These are phyloP conservation scores for Amazonetta brasiliensis DNA, from an alignment of 2,797 vertebrate species.

Conservation along the genomic window DNA sequence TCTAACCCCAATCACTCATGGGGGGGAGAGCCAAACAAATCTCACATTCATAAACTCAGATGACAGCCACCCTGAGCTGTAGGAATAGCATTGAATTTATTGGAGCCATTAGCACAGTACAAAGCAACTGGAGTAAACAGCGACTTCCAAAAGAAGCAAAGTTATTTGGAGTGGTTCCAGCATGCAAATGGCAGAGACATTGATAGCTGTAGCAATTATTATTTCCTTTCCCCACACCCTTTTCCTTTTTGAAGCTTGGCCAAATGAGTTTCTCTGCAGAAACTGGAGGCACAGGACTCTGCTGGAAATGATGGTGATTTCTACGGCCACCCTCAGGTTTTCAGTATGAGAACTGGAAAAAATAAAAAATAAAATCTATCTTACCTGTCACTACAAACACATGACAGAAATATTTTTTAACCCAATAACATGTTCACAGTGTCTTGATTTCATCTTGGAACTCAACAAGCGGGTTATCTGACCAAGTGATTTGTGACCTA, in stretches of 20 bases:
- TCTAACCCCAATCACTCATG: neutral
- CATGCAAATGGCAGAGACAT: slow-evolving; percentile 8
- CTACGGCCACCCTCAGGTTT: neutral
- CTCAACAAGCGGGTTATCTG: neutral
- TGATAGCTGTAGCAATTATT: slow-evolving; percentile 42
- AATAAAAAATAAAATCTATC: neutral
- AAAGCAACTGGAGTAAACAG: slow-evolving; percentile 58
- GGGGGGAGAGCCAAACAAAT: slow-evolving; percentile 46
- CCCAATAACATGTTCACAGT: neutral
- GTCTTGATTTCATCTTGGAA: neutral
- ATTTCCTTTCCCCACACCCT: slow-evolving; percentile 32
- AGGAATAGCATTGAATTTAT: neutral
- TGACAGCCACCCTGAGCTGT: slow-evolving; percentile 41
- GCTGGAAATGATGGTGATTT: neutral
- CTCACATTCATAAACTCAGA: slow-evolving; percentile 62
- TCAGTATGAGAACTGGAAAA: neutral
- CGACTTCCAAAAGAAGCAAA: neutral
- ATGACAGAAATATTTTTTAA: fast-evolving
- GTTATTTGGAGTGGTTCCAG: slow-evolving; percentile 42
- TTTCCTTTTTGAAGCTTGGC: neutral
- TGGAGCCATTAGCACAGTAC: neutral
- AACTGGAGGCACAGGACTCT: neutral
- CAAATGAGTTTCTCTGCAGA: slow-evolving; percentile 20
- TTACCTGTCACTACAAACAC: neutral
- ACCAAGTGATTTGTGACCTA: neutral